A percentile compares a stretch with the other conserved stretches of the same genome.
Conservation (phyloP, 2,113 vertebrate genomes). For the Pangasianodon gigas region DNA sequence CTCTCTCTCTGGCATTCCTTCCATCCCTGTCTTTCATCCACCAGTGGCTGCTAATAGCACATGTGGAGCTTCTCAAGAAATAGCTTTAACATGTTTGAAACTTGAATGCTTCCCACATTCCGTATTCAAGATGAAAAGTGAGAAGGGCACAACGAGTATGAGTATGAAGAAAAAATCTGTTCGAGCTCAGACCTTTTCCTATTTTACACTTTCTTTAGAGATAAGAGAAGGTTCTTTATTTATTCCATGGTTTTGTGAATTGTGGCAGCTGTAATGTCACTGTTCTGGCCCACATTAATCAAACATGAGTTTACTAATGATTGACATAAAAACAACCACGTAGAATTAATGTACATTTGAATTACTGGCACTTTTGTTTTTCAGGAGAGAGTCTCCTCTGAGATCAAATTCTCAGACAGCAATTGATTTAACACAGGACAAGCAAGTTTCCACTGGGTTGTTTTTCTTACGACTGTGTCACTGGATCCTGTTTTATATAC, state of each 20-base stretch:
- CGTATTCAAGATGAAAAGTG: neutral
- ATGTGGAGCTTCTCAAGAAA: neutral
- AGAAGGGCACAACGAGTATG: neutral
- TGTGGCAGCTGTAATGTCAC: neutral
- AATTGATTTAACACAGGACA: too few species aligned
- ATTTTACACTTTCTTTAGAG: neutral
- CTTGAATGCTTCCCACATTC: neutral
- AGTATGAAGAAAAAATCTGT: neutral
- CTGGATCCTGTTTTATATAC: neutral
- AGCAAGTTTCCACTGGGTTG: neutral
- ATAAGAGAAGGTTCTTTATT: too few species aligned
- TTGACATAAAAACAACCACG: neutral
- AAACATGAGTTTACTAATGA: neutral
- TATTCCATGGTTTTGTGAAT: neutral
- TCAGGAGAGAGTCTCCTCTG: too few species aligned
- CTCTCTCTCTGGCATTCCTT: conserved; percentile 48
- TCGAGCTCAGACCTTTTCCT: neutral
- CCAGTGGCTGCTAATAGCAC: conserved; percentile 2
- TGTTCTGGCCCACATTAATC: too few species aligned
- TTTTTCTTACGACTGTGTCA: neutral
- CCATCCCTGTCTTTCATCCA: conserved; percentile 50
- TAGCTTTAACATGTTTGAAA: neutral
- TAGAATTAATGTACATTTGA: too few species aligned
- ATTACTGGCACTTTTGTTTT: too few species aligned
- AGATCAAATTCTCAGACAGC: too few species aligned